Base-by-base conservation (phyloP, 1,140 invertebrate genomes). In the Drosophila serrata region DNA sequence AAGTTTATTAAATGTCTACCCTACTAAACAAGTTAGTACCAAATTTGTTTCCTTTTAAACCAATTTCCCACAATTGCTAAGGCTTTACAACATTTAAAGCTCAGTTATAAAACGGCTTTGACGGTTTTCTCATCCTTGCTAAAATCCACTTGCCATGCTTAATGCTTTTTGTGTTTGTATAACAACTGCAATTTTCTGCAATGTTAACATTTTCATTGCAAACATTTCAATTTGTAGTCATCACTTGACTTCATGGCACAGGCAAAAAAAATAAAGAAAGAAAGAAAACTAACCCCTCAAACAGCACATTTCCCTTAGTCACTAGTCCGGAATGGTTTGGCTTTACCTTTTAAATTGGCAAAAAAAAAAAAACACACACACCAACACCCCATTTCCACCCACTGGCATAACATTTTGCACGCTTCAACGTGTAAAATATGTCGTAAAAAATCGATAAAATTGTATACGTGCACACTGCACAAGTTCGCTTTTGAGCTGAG, bases 371-470 rank as follows among this genome's bases (percentile, higher is more conserved):
- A 11, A 42, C 6, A 33, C 24, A 64, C 27, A 63, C 6, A 37
- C n/a, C 19, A 12, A 37, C 24, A 31, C 29, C 39, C 42, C 19
- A 0, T 53, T 29, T 42, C 35, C 40, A 43, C 43, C 43, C 24
- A 24, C 42, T 45, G 19, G 35, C 69, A 61, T 27, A 49, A 31
- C 48, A 65, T 82, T 81, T 82, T 79, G 80, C 81, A 75, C 76
- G 78, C 81, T 76, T 67, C 46, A 74, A 53, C 43, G 63, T 82
- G 80, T 79, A 58, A 82, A 82, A 82, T 64, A 55, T 79, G 80
- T 75, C 75, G 79, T 87, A 82, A 82, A 86, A 87, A 87, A 87
- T 87, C 82, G 60, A 87, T 87, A 82, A 74, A 82, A 82, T 55
- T 59, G 56, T 61, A 87, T 75, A 79, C 63, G 62, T 76, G 74